These are phyloP conservation scores for Tupaia tana DNA, from an alignment of 2,113 vertebrate species.

Conservation along the genomic window DNA sequence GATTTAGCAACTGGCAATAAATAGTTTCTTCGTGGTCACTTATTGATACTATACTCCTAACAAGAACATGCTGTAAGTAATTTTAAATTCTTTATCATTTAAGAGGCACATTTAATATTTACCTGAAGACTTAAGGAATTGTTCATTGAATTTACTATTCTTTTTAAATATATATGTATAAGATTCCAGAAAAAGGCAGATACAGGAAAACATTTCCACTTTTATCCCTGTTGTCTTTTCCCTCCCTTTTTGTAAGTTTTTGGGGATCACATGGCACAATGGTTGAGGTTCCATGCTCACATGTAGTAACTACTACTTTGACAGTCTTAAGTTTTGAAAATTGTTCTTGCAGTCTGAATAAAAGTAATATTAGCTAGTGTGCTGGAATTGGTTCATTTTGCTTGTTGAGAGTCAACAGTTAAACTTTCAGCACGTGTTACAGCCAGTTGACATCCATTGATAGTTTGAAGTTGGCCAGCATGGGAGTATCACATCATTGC, in stretches of 20 bases:
- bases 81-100: slow-evolving; percentile 18
- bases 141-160: background rate
- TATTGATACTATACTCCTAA: slow-evolving; percentile 30
- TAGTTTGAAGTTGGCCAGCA: background rate
- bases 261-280: background rate
- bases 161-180: background rate
- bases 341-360: background rate
- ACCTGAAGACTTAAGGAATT: slow-evolving; percentile 42
- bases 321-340: background rate
- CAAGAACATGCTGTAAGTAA: background rate
- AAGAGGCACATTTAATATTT: background rate
- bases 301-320: background rate
- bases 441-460: background rate
- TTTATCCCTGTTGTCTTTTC: background rate
- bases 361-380: background rate
- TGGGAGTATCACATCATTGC: background rate
- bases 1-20: background rate
- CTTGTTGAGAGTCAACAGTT: background rate
- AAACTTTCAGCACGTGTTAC: background rate
- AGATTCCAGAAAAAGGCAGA: background rate
- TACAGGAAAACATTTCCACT: background rate
- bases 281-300: background rate
- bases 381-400: background rate
- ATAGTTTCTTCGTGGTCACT: slow-evolving; percentile 24
- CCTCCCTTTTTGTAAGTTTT: background rate